Evolutionary conservation across 2,113 vertebrate species (phyloP).

Genomic region (Conger conger): DNA sequence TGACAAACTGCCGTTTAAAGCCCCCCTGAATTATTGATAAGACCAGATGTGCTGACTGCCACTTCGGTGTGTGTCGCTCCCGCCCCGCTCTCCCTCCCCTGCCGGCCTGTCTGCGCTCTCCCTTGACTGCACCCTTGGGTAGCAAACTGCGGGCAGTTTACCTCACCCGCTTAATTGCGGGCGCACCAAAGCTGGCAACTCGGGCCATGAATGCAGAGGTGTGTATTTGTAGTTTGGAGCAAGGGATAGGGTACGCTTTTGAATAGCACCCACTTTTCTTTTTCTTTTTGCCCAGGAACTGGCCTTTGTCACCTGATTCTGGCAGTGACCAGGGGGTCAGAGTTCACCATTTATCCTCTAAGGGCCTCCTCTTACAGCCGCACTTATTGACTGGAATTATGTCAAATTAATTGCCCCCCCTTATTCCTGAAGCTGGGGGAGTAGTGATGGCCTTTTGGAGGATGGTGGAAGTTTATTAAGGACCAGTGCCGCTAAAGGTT

Average conservation of each 20-base stretch:
- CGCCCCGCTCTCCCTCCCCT: conserved; percentile 37
- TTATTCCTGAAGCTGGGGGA: not conserved
- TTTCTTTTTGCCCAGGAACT: not conserved
- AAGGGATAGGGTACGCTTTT: too few relatives aligned
- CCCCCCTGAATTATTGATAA: conserved; percentile 71
- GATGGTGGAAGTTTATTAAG: not conserved
- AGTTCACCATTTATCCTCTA: not conserved
- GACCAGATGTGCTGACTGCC: conserved; percentile 76
- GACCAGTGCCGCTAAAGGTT: not conserved
- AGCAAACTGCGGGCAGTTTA: not conserved
- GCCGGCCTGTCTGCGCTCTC: conserved; percentile 44
- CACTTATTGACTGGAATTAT: not conserved
- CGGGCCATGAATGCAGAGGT: not conserved
- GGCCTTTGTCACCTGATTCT: not conserved
- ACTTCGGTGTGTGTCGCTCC: conserved; percentile 61
- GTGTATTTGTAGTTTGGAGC: too few relatives aligned
- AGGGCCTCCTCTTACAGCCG: not conserved
- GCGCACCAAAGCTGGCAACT: not conserved
- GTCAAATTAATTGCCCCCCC: not conserved
- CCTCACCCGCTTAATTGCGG: too few relatives aligned
- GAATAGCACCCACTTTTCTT: too few relatives aligned
- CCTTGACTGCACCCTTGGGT: conserved; percentile 40
- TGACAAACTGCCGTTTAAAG: conserved; percentile 76
- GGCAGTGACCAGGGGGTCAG: not conserved
- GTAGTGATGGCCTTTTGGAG: not conserved